Percentiles rank a stretch among this genome's conserved stretches.
These are phyloP conservation scores for Lucilia sericata DNA, from an alignment of 1,140 invertebrate species.

Conservation along the genomic window DNA sequence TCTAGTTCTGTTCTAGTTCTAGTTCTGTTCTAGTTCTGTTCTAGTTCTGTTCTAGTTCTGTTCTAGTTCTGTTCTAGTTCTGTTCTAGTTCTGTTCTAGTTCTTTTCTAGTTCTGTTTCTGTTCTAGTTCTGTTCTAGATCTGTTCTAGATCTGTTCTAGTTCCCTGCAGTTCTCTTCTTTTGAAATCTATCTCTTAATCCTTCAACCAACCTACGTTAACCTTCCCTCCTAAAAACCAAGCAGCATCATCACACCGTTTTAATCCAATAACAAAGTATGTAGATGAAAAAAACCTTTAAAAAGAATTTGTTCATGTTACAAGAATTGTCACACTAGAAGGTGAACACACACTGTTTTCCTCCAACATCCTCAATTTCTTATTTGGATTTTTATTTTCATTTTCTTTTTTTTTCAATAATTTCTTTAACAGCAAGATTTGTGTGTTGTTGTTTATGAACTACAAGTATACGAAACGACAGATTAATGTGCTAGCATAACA, in stretches of 20 bases:
- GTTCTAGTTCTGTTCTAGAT: too few species aligned
- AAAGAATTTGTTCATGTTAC: neutral
- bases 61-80: too few species aligned
- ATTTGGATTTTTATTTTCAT: too few species aligned
- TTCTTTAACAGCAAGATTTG: neutral
- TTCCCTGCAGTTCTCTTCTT: too few species aligned
- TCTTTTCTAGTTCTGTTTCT: too few species aligned
- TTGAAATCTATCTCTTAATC: too few species aligned
- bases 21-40: too few species aligned
- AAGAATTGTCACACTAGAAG: slow-evolving; percentile 21
- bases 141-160: too few species aligned
- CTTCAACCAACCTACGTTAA: neutral
- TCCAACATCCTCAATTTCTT: neutral
- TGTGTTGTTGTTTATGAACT: neutral
- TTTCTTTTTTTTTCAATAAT: too few species aligned
- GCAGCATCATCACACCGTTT: neutral
- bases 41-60: too few species aligned
- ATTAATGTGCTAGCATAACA: slow-evolving; percentile 2
- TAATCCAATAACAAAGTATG: neutral
- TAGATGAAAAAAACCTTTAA: neutral
- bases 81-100: too few species aligned
- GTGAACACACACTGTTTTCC: neutral
- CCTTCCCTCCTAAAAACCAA: neutral
- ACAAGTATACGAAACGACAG: slow-evolving; percentile 9
- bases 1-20: too few species aligned